Base-by-base conservation (phyloP, 2,113 vertebrate species). In the Poeciliopsis retropinna region DNA sequence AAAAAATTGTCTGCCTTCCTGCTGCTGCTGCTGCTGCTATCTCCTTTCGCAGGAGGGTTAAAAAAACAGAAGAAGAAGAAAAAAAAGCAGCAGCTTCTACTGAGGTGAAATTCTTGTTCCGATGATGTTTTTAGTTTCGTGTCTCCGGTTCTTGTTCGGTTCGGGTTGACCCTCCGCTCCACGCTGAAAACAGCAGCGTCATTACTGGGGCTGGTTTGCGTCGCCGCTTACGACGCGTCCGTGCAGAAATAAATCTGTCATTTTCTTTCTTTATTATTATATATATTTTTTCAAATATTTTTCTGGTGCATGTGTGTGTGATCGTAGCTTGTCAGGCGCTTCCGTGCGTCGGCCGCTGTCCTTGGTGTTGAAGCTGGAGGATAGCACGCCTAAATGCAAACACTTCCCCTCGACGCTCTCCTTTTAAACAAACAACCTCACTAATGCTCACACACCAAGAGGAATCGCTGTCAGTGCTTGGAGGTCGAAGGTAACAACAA, bases 351-450 rank as follows among this genome's bases (percentile, higher is more conserved):
- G 87, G 75, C 89, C 90, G 92, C 92, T 93, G 91, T 94, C 92
- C 92, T 93, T 92, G 92, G 92, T 91, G 44, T 91, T 91, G 91
- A 92, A 92, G 81, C 73, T 85, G 87, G 87, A 85, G 90, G 85
- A 82, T 85, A 89, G 81, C 78, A 22, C 82, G 81, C 78, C 70
- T 63, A 57, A 22, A n/a, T 66, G 66, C 77, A 72, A 44, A 68
- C 27, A 44, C 37, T 8, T 34, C 9, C 9, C 29, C 10, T 37
- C 64, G 15, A 34, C 76, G 67, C 51, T 17, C 68, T 41, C 32
- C 29, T 25, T 19, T 37, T 0, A 11, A 37, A 25, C 34, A 25
- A 51, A 44, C 70, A 44, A 37, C 73, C n/a, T 15, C 0, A 57
- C 64, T 69, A 30, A 31, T 41, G 1, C 32, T 29, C 6, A 67